Base-by-base conservation (phyloP, 1,140 invertebrate genomes). In the Drosophila setifemur region DNA sequence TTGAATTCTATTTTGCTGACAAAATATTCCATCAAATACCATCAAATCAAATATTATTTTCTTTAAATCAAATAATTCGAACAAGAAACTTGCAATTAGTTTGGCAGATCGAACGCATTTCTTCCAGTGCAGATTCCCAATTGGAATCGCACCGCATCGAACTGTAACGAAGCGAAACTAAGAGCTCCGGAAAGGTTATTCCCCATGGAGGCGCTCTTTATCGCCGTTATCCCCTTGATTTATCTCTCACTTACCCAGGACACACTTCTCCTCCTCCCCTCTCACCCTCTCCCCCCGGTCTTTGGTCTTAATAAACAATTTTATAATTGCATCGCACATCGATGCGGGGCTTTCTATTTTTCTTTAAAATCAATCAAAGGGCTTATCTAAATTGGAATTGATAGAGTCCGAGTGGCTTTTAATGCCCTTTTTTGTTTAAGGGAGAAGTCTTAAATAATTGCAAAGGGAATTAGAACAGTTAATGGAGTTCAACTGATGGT, bases 291-390 rank as follows among this genome's bases (percentile, higher is more conserved):
- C n/a, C n/a, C n/a, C n/a, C n/a, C n/a, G n/a, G n/a, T n/a, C n/a
- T n/a, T n/a, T n/a, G n/a, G n/a, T n/a, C 55, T 74, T 66, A 83
- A 81, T 81, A 81, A 81, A 81, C 71, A 81, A 81, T 81, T 81
- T 81, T 54, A 81, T 73, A 81, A 81, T 75, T 75, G 63, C 58
- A 58, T 57, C 37, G 37, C 29, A 48, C 18, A 29, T 37, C 28
- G 43, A 12, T 9, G 37, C 25, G 8, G 26, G 19, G 35, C 40
- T 68, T 45, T 66, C 50, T 45, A 50, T 28, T 44, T 11, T 54
- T 21, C 6, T 23, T 60, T 57, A 11, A 74, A 54, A 44, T 44
- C 50, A 31, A 31, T 54, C 18, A 31, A 40, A 4, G n/a, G 6
- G 21, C 33, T 44, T 31, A 54, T 31, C 39, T 44, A 23, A 54